These are phyloP conservation scores for Vidua macroura DNA, from an alignment of 2,113 vertebrate genomes.

Conservation along the genomic window DNA sequence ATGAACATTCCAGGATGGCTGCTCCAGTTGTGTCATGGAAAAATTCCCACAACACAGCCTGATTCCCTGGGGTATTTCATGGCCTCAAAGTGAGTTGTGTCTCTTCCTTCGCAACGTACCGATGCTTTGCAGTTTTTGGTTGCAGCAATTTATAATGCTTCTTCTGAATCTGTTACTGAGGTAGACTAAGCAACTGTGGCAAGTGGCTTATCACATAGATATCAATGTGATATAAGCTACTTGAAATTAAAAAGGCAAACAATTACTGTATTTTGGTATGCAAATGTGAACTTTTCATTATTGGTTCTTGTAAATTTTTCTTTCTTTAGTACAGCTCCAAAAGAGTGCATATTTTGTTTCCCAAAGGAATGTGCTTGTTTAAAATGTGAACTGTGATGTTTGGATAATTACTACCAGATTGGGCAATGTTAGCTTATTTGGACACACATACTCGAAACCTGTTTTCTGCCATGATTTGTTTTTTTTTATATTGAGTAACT, in stretches of 20 bases:
- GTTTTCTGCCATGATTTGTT: not conserved
- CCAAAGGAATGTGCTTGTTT: not conserved
- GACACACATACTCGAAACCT: accelerated
- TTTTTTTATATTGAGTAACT: not conserved
- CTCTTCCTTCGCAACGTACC: not conserved
- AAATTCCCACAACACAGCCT: accelerated
- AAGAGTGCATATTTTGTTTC: not conserved
- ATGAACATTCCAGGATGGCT: not conserved
- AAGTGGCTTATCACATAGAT: not conserved
- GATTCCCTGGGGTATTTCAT: not conserved
- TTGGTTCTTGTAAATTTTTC: not conserved
- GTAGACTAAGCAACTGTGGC: not conserved
- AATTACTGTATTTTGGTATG: not conserved
- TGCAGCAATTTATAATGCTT: accelerated
- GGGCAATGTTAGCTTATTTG: not conserved
- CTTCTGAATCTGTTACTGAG: not conserved
- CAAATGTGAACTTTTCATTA: not conserved
- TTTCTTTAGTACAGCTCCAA: not conserved
- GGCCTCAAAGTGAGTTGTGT: not conserved
- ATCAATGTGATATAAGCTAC: not conserved
- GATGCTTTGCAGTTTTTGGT: not conserved
- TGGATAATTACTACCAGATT: not conserved
- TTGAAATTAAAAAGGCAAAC: not conserved
- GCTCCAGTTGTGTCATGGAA: not conserved
- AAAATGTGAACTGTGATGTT: not conserved